phyloP scores from a whole-genome alignment of 2,113 vertebrate genomes.

The Psammodynastes pulverulentus region DNA sequence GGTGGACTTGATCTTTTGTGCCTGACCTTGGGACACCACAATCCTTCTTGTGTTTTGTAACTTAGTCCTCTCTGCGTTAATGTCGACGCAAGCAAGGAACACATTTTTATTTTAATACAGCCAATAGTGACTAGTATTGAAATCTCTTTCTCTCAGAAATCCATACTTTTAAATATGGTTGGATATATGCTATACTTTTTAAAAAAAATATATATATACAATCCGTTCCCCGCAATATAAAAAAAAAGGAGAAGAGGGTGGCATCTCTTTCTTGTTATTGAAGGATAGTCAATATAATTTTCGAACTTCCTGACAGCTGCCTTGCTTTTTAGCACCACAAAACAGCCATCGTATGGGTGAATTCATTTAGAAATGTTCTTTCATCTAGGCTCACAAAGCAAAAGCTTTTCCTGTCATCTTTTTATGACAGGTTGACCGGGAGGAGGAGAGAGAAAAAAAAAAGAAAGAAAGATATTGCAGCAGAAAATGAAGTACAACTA shows the following conservation, averaged over 20 bases:
- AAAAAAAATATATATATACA: conserved; percentile 46
- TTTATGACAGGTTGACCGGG: conserved; percentile 60
- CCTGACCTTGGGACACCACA: neutral
- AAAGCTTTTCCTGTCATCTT: conserved; percentile 61
- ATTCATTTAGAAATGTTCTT: conserved; percentile 68
- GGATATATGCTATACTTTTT: neutral
- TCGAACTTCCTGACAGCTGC: conserved; percentile 73
- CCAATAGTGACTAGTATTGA: neutral
- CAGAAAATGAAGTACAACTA: conserved; percentile 55
- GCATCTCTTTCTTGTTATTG: conserved; percentile 66
- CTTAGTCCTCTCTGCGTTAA: neutral
- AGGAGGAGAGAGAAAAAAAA: too few relatives aligned
- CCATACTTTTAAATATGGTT: neutral
- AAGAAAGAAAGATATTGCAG: conserved; percentile 49
- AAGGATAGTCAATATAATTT: conserved; percentile 71
- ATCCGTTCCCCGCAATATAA: conserved; percentile 63
- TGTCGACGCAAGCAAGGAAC: neutral
- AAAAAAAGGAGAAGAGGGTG: conserved; percentile 58
- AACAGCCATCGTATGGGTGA: conserved; percentile 55
- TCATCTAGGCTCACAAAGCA: conserved; percentile 62
- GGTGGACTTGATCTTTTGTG: neutral
- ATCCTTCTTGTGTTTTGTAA: neutral
- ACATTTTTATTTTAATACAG: too few relatives aligned
- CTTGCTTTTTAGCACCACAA: conserved; percentile 66
- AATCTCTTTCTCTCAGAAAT: neutral